phyloP scores from a whole-genome alignment of 2,888 invertebrate species.

The Deroplatys truncata region DNA sequence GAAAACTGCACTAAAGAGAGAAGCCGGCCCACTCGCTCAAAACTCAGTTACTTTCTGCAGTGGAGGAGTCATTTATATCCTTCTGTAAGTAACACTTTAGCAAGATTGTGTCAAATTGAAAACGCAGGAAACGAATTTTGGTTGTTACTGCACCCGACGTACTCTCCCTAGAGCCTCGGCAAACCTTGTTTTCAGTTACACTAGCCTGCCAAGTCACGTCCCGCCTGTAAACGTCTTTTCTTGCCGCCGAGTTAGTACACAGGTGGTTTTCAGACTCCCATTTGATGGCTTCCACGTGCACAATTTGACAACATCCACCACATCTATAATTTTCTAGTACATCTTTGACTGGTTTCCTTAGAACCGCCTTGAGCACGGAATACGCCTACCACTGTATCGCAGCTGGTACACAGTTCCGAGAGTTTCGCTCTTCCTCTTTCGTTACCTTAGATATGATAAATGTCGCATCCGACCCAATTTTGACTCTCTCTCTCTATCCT shows the following conservation, averaged over 20 bases:
- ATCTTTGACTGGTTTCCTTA: not conserved
- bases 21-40: not conserved
- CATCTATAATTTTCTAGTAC: not conserved
- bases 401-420: too few relatives aligned
- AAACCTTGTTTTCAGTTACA: not conserved
- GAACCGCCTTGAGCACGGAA: not conserved
- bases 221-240: not conserved
- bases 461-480: too few relatives aligned
- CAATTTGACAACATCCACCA: not conserved
- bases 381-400: too few relatives aligned
- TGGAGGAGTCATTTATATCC: not conserved
- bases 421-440: too few relatives aligned
- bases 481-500: too few relatives aligned
- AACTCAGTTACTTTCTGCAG: not conserved
- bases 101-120: not conserved
- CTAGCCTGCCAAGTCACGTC: not conserved
- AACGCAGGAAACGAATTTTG: not conserved
- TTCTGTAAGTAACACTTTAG: not conserved
- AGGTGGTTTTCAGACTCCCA: not conserved
- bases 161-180: not conserved
- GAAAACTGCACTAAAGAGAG: not conserved
- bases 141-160: not conserved
- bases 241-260: not conserved
- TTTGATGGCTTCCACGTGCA: not conserved
- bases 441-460: too few relatives aligned